Conservation (phyloP, 2,888 invertebrate species). For the Dastarcus helophoroides region DNA sequence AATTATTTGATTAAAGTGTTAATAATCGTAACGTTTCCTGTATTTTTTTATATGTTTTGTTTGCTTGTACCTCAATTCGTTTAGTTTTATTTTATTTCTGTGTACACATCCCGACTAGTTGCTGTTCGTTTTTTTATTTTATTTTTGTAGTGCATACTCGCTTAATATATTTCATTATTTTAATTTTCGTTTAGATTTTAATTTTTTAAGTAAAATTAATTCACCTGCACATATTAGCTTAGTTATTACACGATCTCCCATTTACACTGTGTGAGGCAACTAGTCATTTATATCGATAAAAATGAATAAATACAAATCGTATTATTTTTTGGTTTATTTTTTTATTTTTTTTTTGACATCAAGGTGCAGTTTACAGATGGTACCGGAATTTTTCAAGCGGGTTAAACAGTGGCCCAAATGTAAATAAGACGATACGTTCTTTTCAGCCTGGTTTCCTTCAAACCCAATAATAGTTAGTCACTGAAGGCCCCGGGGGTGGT, state of each 20-base stretch:
- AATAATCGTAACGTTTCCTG: too few relatives aligned
- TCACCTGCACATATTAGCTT: conserved; percentile 31
- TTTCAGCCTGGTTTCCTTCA: conserved; percentile 32
- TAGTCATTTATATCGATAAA: conserved; percentile 30
- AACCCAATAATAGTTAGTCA: conserved; percentile 32
- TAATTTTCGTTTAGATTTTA: conserved; percentile 18
- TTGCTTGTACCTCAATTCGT: conserved; percentile 1
- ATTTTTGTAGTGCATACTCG: conserved; percentile 18
- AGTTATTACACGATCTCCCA: conserved; percentile 33
- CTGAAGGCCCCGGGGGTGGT: conserved; percentile 29
- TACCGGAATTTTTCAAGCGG: too few relatives aligned
- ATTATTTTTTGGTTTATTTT: conserved; percentile 27
- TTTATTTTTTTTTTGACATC: conserved; percentile 19
- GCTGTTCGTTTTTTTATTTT: conserved; percentile 17
- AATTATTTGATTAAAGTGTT: too few relatives aligned
- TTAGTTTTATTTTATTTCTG: conserved; percentile 5
- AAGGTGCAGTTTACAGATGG: conserved; percentile 12
- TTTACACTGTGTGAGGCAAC: conserved; percentile 40
- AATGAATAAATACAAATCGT: conserved; percentile 28
- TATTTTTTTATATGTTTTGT: too few relatives aligned
- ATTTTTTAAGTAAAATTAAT: conserved; percentile 21
- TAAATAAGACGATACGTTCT: too few relatives aligned
- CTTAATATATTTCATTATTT: conserved; percentile 22
- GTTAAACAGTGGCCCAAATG: too few relatives aligned
- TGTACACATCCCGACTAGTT: conserved; percentile 11